phyloP scores from a whole-genome alignment of 2,888 invertebrate genomes.

The Azorinus chamasolen region DNA sequence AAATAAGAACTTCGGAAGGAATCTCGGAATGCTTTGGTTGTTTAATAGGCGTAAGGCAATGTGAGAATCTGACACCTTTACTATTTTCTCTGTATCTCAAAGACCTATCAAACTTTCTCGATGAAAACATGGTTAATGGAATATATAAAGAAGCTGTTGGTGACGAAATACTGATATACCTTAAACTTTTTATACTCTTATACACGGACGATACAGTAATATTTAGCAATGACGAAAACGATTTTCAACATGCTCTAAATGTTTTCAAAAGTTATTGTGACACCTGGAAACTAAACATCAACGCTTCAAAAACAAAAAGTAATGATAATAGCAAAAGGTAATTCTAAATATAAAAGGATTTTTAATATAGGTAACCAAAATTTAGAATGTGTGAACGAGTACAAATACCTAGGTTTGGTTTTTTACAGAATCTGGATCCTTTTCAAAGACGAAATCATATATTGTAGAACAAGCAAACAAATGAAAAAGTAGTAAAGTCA shows the following conservation, averaged over 20 bases:
- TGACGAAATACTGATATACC: background rate
- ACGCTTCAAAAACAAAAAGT: conserved; percentile 7
- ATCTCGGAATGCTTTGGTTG: conserved; percentile 34
- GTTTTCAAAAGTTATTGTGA: background rate
- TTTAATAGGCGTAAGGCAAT: conserved; percentile 37
- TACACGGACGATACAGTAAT: conserved; percentile 10
- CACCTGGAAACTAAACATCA: conserved; percentile 1
- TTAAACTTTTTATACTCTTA: conserved; percentile 1
- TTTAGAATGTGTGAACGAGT: background rate
- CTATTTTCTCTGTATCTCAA: conserved; percentile 50
- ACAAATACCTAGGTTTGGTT: background rate
- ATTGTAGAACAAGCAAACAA: conserved; percentile 12
- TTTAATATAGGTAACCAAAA: background rate
- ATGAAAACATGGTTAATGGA: conserved; percentile 3
- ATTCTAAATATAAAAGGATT: background rate
- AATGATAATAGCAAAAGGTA: background rate
- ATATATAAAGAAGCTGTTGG: too few species aligned
- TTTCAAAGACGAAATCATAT: conserved; percentile 9
- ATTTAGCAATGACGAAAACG: background rate
- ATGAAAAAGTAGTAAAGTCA: too few species aligned
- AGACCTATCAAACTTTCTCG: conserved; percentile 38
- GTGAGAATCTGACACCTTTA: conserved; percentile 43
- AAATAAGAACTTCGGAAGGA: conserved; percentile 15
- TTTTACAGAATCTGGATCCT: conserved; percentile 3
- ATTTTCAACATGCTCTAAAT: background rate